A percentile compares a stretch with the other conserved stretches of the same genome.
phyloP scores from a whole-genome alignment of 2,888 invertebrate genomes.

The Pasiphila rectangulata region DNA sequence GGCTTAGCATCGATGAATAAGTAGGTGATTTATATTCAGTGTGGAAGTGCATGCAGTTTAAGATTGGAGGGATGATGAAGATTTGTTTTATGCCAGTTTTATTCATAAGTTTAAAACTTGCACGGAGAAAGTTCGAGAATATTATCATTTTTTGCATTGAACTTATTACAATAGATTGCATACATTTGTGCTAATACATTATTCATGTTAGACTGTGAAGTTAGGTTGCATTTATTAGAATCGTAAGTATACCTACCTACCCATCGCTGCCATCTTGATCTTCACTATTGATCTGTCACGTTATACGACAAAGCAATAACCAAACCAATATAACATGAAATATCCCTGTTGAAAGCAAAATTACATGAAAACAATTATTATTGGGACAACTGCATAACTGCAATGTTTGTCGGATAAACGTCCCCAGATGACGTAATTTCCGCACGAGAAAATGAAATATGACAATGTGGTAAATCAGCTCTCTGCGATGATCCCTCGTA shows the following conservation, averaged over 20 bases:
- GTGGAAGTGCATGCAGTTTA: constrained; percentile 29
- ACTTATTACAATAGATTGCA: neutral
- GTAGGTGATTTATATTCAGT: constrained; percentile 69
- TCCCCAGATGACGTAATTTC: constrained; percentile 69
- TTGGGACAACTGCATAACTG: constrained; percentile 32
- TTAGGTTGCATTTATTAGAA: neutral
- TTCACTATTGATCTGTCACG: no score
- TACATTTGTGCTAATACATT: no score
- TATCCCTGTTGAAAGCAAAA: constrained; percentile 8
- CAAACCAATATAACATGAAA: neutral
- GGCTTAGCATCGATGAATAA: constrained; percentile 56
- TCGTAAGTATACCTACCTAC: no score
- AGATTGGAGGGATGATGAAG: constrained; percentile 24
- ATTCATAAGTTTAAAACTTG: constrained; percentile 19
- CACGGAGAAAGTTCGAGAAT: constrained; percentile 2
- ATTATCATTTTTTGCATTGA: constrained; percentile 10
- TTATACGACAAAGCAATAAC: neutral
- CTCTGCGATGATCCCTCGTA: constrained; percentile 74
- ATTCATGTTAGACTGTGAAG: neutral
- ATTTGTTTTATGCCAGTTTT: constrained; percentile 22
- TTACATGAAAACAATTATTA: constrained; percentile 18
- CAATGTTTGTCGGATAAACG: constrained; percentile 51
- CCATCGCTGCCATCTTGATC: no score
- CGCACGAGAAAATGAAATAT: constrained; percentile 72
- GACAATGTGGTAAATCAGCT: constrained; percentile 69